These are phyloP conservation scores for Rhinogobio ventralis DNA, from an alignment of 2,797 vertebrate species.

Conservation along the genomic window DNA sequence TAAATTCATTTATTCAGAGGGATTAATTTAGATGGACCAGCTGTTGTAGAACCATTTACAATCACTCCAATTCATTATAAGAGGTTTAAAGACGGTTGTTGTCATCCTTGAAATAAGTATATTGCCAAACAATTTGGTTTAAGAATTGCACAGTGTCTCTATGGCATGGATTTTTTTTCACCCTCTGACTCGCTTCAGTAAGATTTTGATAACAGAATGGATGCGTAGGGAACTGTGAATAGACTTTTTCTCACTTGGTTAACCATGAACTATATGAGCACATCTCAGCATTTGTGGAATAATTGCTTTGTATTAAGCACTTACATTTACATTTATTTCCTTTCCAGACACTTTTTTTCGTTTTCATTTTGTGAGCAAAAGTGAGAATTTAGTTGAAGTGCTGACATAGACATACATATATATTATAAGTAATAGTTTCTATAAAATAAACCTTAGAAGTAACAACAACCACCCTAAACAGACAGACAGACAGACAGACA, in stretches of 20 bases:
- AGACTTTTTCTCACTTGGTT: constrained; percentile 30
- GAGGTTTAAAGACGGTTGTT: constrained; percentile 28
- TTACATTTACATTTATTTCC: constrained; percentile 11
- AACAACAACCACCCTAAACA: background rate
- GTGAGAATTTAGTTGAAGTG: background rate
- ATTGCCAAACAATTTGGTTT: constrained; percentile 7
- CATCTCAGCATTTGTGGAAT: background rate
- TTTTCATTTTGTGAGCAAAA: background rate
- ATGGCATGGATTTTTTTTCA: background rate
- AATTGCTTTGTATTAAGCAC: constrained; percentile 21
- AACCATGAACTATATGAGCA: background rate
- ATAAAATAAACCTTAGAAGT: background rate
- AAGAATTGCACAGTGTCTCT: background rate
- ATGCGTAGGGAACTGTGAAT: constrained; percentile 7
- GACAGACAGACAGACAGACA: too few species aligned
- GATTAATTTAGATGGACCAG: constrained; percentile 27
- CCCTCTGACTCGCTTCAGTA: background rate
- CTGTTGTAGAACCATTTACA: constrained; percentile 5
- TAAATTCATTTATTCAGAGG: constrained; percentile 24
- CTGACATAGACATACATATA: background rate
- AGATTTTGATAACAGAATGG: constrained; percentile 4
- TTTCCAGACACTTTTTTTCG: background rate
- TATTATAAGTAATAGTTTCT: background rate
- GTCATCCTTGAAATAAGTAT: constrained; percentile 9
- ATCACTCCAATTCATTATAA: constrained; percentile 21